Evolutionary conservation across 2,888 invertebrate genomes (phyloP).

Genomic region (Melitaea athalia): DNA sequence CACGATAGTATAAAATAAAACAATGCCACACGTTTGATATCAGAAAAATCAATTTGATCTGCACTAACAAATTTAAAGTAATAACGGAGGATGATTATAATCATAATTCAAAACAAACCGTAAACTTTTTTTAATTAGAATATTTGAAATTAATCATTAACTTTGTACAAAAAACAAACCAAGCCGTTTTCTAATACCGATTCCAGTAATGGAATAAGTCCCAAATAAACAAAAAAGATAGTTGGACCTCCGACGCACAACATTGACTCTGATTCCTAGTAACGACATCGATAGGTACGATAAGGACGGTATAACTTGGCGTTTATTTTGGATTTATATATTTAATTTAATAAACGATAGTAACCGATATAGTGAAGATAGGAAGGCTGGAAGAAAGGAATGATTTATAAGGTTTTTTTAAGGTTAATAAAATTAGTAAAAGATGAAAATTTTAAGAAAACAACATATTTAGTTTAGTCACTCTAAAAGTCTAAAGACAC

Average conservation of each 20-base stretch:
- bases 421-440: too few species aligned
- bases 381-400: too few species aligned
- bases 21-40: not conserved
- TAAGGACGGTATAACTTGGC: constrained; percentile 4
- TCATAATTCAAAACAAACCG: not conserved
- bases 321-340: not conserved
- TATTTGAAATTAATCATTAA: not conserved
- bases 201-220: constrained; percentile 31
- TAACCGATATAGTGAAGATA: too few species aligned
- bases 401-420: too few species aligned
- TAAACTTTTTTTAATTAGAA: not conserved
- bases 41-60: not conserved
- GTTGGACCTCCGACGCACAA: constrained; percentile 28
- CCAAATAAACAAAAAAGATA: constrained; percentile 35
- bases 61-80: not conserved
- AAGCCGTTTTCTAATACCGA: constrained; percentile 27
- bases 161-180: constrained; percentile 17
- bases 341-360: not conserved
- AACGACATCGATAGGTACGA: constrained; percentile 29
- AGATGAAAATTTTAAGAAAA: too few species aligned
- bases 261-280: constrained; percentile 29
- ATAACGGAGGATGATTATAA: not conserved
- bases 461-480: too few species aligned
- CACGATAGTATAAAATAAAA: too few species aligned
- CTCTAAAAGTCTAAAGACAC: too few species aligned